Evolutionary conservation across 2,797 vertebrate genomes (phyloP), one percentile per base, ranked within the genome.

Genomic region (Tamandua tetradactyla): DNA sequence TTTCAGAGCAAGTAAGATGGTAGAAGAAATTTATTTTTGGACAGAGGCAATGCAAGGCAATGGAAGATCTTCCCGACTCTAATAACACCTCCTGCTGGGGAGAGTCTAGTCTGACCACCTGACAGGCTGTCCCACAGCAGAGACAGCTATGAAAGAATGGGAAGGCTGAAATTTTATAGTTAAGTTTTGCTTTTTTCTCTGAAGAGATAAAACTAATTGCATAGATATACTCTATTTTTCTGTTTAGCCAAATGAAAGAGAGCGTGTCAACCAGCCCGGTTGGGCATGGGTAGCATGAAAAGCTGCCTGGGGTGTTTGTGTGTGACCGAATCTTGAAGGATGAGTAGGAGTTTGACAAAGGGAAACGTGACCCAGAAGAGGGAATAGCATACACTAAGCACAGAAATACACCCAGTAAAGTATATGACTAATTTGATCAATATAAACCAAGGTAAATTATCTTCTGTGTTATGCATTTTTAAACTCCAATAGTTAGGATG

Each of bases 161-260:
- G 72, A 82, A 35, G 7, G 7, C 13, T n/a, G 1, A 5, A 3
- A 74, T 83, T 71, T 57, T 69, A 62, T 23, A 18, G 32, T 14
- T 90, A 20, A n/a, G 42, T 61, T 92, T 87, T 15, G 7, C 59
- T 82, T 64, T 59, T 37, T 78, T 23, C 7, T 10, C 11, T 0
- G 1, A 59, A 69, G 44, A 75, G 49, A 84, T 81, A 14, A 66
- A 59, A 71, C 2, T 71, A 5, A 40, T 25, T 27, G 10, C 3
- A 49, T 22, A 83, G 8, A 83, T n/a, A n/a, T 10, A 25, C 47
- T 71, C 30, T 57, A 13, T 62, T 91, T 91, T 78, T 76, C 71
- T 69, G 30, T 81, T 88, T 59, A n/a, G n/a, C n/a, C n/a, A 88
- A 87, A 72, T 64, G 78, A 55, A 49, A 66, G 68, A 81, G 32